These are phyloP conservation scores for Lepidochrysops patricia DNA, from an alignment of 2,888 invertebrate species.

Conservation along the genomic window DNA sequence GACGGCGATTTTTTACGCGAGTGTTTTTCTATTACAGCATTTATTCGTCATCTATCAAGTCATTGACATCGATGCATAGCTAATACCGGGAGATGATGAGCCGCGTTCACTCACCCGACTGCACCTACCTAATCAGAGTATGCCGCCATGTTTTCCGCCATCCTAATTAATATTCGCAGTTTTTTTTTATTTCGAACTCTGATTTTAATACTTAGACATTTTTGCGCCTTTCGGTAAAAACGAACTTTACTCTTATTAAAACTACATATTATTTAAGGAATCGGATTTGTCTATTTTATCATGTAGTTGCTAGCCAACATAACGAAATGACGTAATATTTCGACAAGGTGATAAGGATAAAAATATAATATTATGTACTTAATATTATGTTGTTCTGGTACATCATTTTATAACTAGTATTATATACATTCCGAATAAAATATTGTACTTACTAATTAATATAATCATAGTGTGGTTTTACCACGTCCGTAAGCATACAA, in stretches of 20 bases:
- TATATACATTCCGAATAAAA: too few species aligned
- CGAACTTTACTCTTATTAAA: too few species aligned
- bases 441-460: too few species aligned
- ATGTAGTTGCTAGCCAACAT: neutral
- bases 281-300: neutral
- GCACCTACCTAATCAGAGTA: constrained; percentile 59
- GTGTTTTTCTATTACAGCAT: constrained; percentile 20
- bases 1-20: constrained; percentile 1
- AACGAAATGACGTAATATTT: neutral
- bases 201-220: neutral
- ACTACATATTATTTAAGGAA: too few species aligned
- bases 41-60: constrained; percentile 65
- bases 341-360: neutral
- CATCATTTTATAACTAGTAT: too few species aligned
- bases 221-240: neutral
- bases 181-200: neutral
- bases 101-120: constrained; percentile 59
- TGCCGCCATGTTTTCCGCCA: constrained; percentile 21
- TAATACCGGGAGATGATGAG: constrained; percentile 63
- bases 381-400: too few species aligned
- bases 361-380: too few species aligned
- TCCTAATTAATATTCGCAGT: constrained; percentile 9
- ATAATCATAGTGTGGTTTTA: too few species aligned
- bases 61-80: constrained; percentile 66
- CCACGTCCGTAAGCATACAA: neutral